A percentile compares a stretch with the other conserved stretches of the same genome.
These are phyloP conservation scores for Tetropium fuscum DNA, from an alignment of 2,888 invertebrate species.

Conservation along the genomic window DNA sequence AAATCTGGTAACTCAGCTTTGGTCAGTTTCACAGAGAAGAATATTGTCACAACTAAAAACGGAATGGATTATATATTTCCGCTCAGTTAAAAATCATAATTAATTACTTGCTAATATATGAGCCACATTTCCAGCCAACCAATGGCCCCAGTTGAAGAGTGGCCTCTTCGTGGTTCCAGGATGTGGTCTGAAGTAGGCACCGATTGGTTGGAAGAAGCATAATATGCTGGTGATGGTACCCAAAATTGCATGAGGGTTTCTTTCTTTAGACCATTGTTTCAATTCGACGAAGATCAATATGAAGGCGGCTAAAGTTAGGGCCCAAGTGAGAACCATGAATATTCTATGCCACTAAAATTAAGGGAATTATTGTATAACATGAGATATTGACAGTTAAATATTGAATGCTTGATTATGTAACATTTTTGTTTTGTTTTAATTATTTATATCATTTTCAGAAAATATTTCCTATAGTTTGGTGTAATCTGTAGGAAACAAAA, in stretches of 20 bases:
- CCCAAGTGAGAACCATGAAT: constrained; percentile 86
- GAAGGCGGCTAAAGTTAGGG: constrained; percentile 81
- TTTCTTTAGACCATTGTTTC: constrained; percentile 79
- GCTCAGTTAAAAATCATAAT: background rate
- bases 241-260: constrained; percentile 86
- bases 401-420: too few relatives aligned
- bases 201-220: constrained; percentile 89
- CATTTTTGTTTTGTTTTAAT: too few relatives aligned
- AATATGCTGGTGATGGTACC: constrained; percentile 82
- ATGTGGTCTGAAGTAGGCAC: constrained; percentile 82
- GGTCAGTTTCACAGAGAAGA: constrained; percentile 88
- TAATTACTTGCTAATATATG: constrained; percentile 85
- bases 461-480: too few relatives aligned
- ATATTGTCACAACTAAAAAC: constrained; percentile 90
- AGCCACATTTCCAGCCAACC: constrained; percentile 88
- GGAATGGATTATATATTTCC: constrained; percentile 23
- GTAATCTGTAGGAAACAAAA: too few relatives aligned
- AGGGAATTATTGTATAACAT: too few relatives aligned
- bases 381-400: too few relatives aligned
- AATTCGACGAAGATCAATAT: constrained; percentile 86
- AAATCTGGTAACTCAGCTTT: constrained; percentile 90
- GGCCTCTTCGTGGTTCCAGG: constrained; percentile 83
- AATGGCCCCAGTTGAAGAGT: constrained; percentile 93
- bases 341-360: constrained; percentile 85
- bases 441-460: too few relatives aligned